Evolutionary conservation across 2,797 vertebrate species (phyloP), one percentile per base, ranked within the genome.

Genomic region (Thamnophis elegans): DNA sequence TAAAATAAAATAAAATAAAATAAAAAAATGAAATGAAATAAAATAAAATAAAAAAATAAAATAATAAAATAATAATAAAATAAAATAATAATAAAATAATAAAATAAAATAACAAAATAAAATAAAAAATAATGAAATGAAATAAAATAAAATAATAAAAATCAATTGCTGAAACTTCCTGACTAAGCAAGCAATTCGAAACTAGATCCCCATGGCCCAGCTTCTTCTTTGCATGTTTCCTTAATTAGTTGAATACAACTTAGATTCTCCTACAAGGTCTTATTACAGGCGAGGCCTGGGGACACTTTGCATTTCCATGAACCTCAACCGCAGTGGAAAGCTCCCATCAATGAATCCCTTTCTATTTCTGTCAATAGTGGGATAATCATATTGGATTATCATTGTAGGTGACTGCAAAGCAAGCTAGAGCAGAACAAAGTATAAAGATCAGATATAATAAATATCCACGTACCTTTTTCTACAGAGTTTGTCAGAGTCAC

Each of bases 401-500:
- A 12, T 12, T 3, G 9, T 6, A 56, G 54, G 32, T 11, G n/a
- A 22, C 10, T 36, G 32, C 10, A 58, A 36, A 47, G 36, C 22
- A 10, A 82, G 47, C 18, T 47, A 25, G n/a, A 73, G 14, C n/a
- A 73, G 65, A 68, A 68, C n/a, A 2, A 32, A 90, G 65, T 0
- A 2, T 2, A 55, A 95, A 93, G 26, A 90, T 0, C 78, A 20
- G 12, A 32, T 18, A n/a, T 22, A 22, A 89, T 53, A 94, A 94
- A 94, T 0, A 92, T 2, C 16, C 2, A 95, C 98, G 91, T 96
- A 99, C 99, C 99, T 97, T 98, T 99, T 97, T 99, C 99, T 92
- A 98, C 93, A n/a, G 98, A 95, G 96, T 98, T 99, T 95, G 95
- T 97, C 95, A 99, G 94, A 88, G 99, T 99, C 95, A 99, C 99